Evolutionary conservation across 2,113 vertebrate genomes (phyloP).

Genomic region (Chamaetylas fuelleborni): DNA sequence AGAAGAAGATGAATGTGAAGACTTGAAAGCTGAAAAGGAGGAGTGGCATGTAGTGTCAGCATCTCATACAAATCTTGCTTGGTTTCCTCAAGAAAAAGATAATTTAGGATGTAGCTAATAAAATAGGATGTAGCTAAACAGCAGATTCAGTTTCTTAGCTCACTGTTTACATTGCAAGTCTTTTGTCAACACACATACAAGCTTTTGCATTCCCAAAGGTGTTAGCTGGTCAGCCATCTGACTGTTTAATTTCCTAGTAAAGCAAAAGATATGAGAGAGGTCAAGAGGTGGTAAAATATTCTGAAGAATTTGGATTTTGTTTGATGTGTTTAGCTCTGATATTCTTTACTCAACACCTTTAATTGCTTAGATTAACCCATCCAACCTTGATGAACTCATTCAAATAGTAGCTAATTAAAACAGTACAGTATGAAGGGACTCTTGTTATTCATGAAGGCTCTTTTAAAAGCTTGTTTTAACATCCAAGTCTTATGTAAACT

Average conservation of each 20-base stretch:
- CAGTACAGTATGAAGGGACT: background rate
- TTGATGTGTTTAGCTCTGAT: background rate
- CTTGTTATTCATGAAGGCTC: background rate
- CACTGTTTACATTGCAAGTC: background rate
- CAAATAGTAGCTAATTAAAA: background rate
- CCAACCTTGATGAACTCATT: background rate
- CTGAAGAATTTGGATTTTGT: background rate
- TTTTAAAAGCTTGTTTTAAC: background rate
- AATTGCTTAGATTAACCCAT: background rate
- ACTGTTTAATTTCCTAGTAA: background rate
- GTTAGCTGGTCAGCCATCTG: background rate
- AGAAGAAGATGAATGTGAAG: background rate
- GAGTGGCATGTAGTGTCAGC: background rate
- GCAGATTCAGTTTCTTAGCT: background rate
- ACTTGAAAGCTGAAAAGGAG: background rate
- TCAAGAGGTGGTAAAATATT: background rate
- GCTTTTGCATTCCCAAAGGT: background rate
- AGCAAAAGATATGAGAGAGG: background rate
- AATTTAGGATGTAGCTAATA: background rate
- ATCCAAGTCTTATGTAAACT: background rate
- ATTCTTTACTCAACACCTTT: background rate
- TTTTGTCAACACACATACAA: background rate
- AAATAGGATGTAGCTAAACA: background rate
- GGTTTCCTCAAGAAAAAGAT: background rate
- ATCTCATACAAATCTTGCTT: background rate